Evolutionary conservation across 2,113 vertebrate species (phyloP), one percentile per base, ranked within the genome.

Genomic region (Solenodon paradoxus): DNA sequence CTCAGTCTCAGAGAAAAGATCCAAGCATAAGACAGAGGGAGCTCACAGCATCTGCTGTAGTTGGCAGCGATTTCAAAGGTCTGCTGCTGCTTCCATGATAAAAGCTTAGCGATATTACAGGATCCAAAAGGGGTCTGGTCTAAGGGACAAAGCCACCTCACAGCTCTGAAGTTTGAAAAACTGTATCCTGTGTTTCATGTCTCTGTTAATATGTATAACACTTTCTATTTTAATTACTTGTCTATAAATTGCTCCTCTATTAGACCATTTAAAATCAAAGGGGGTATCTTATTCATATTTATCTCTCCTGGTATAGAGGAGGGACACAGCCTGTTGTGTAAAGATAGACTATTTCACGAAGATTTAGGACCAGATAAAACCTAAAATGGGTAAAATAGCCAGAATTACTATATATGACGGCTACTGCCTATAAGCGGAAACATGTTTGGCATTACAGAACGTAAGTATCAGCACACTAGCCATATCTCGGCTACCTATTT

Each of bases 1-100:
- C 32, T 47, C 51, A 5, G 4, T 53, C 45, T 92, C 93, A 53
- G 72, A 94, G 77, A 90, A 94, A 95, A 66, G 38, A 94, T 91
- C 79, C 57, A 71, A 93, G 93, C 49, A 86, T 85, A 83, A 94
- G 78, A 83, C 74, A 42, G 0, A 92, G 82, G 51, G 63, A 90
- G 15, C 69, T 61, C 64, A 78, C 12, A 64, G 68, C 68, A 80
- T 87, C 93, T 95, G 82, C 64, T 32, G 15, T 5, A 47, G 49
- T 20, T 93, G 83, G 79, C 79, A 83, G 74, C 32, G 15, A 13
- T 75, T 17, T 40, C 32, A 51, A 74, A 17, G 40, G 32, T 72
- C 79, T 71, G 78, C 10, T 66, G 64, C 59, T 81, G 87, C 32
- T 68, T 57, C n/a, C 16, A 0, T 19, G 42, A 63, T 49, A n/a